Percentiles rank a stretch among this genome's conserved stretches.
phyloP scores from a whole-genome alignment of 1,140 invertebrate species.

The Phthorimaea operculella region DNA sequence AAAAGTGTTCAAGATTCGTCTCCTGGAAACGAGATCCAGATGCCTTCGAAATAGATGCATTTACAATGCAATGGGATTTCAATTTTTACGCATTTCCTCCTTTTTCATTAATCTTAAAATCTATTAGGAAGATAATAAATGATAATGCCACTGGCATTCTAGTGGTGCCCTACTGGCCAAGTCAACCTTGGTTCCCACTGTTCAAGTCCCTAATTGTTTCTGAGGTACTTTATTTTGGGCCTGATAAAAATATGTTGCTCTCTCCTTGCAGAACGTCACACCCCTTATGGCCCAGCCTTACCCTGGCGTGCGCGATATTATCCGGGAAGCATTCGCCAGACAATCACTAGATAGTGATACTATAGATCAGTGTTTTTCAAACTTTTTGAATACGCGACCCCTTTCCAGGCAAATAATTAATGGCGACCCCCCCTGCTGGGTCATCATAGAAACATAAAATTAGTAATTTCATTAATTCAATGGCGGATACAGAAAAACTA shows the following conservation, averaged over 20 bases:
- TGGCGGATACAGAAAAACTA: no score
- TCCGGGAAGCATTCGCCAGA: conserved; percentile 7
- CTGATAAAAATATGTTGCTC: conserved; percentile 6
- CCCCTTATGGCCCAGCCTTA: conserved; percentile 7
- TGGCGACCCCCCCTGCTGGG: no score
- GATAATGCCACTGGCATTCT: conserved; percentile 1
- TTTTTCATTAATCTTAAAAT: conserved; percentile 5
- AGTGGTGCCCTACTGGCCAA: conserved; percentile 4
- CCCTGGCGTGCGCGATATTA: conserved; percentile 8
- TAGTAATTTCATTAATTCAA: no score
- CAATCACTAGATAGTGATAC: not conserved
- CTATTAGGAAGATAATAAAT: conserved; percentile 4
- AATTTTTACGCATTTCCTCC: conserved; percentile 8
- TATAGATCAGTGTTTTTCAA: no score
- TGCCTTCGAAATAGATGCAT: conserved; percentile 8
- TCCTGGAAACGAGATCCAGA: conserved; percentile 7
- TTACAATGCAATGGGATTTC: conserved; percentile 1
- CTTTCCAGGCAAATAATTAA: no score
- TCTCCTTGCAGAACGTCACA: conserved; percentile 6
- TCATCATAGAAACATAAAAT: no score
- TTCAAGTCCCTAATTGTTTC: conserved; percentile 4
- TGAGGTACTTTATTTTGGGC: not conserved
- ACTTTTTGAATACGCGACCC: no score
- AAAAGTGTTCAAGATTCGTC: conserved; percentile 4
- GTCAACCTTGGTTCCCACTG: conserved; percentile 8